Percentiles rank a stretch among this genome's conserved stretches.
Evolutionary conservation across 2,113 vertebrate species (phyloP).

Genomic region (Melanotaenia duboulayi): DNA sequence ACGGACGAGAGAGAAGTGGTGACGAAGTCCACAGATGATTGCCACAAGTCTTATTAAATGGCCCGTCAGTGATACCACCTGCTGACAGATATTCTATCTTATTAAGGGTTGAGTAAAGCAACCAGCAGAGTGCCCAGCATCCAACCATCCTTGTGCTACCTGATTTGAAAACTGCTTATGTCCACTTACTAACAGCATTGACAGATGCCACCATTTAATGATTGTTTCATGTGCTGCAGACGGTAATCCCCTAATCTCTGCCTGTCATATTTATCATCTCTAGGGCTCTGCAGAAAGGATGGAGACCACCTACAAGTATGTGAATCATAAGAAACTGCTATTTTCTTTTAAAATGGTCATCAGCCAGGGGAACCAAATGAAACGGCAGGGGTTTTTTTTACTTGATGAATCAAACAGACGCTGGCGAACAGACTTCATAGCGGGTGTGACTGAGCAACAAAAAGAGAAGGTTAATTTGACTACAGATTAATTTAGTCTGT

Average conservation of each 20-base stretch:
- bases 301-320: constrained; percentile 52
- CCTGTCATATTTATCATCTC: constrained; percentile 57
- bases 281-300: constrained; percentile 50
- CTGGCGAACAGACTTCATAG: constrained; percentile 41
- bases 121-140: not conserved
- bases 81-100: not conserved
- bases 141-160: not conserved
- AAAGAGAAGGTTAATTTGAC: constrained; percentile 40
- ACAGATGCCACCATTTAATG: constrained; percentile 54
- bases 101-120: constrained; percentile 14
- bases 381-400: constrained; percentile 50
- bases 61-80: constrained; percentile 8
- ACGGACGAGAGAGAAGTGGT: too few species aligned
- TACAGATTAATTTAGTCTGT: constrained; percentile 15
- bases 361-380: constrained; percentile 10
- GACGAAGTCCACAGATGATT: constrained; percentile 1
- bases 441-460: constrained; percentile 26
- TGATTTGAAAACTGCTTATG: constrained; percentile 20
- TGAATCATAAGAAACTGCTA: constrained; percentile 50
- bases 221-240: constrained; percentile 62
- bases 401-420: constrained; percentile 57
- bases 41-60: not conserved
- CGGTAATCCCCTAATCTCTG: constrained; percentile 68
- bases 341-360: constrained; percentile 49
- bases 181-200: constrained; percentile 14